Base-by-base conservation (phyloP, 37 sponge, comb jelly and placozoan species). In the Beroe forskalii region DNA sequence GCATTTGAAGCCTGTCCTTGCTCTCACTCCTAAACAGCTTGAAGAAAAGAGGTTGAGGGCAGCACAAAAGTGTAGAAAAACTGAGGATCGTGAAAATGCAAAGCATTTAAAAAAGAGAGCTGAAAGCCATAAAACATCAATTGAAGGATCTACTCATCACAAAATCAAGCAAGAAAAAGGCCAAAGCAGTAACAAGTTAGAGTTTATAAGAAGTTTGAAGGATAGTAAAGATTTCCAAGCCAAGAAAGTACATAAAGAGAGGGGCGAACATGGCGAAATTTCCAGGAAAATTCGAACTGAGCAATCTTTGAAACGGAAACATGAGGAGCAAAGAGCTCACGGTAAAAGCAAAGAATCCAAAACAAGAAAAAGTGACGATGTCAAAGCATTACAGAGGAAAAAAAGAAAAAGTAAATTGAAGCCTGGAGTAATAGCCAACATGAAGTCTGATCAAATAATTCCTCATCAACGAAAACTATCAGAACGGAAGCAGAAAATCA, bases 391-490 rank as follows among this genome's bases (percentile, higher is more conserved):
- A 12, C 12, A 32, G 39, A 30, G 4, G 25, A 24, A 23, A 8
- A 63, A 63, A 30, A 63, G 66, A 63, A 69, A 69, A 36, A 27
- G 32, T 17, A 35, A 69, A 32, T 17, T 69, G 1, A 69, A 69
- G 32, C 72, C 72, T 36, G 72, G 72, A 69, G 39, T 33, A 33
- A 69, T 19, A 32, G 72, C 72, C 2, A 36, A 36, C 32, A 14
- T 69, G 72, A 69, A 32, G 72, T 69, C 72, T 33, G 72, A 69
- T 33, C 72, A 69, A 36, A 69, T 69, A 4, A 69, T 69, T 3
- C 72, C 72, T 36, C 72, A 69, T 33, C 72, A 69, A 35, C 72
- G 72, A 14, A 69, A 69, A 69, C 35, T 69, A 33, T 27, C 72
- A 2, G 19, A 69, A 35, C 27, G 38, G 12, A 69, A 69, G 38